These are phyloP conservation scores for Ellobium chinense DNA, from an alignment of 2,888 invertebrate species.

Conservation along the genomic window DNA sequence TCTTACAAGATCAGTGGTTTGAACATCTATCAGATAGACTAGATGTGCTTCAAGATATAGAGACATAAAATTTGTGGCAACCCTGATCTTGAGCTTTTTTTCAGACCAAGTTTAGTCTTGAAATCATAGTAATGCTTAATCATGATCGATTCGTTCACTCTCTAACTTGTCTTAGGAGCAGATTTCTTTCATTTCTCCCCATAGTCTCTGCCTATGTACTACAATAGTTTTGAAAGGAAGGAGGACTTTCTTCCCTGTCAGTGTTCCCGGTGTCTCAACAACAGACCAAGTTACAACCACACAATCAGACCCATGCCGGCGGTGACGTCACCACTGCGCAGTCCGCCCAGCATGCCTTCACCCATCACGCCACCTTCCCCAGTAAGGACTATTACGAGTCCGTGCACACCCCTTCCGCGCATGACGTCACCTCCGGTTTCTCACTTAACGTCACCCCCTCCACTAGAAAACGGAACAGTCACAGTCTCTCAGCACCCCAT, in stretches of 20 bases:
- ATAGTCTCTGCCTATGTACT: conserved; percentile 42
- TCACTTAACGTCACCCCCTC: background rate
- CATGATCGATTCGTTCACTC: too few species aligned
- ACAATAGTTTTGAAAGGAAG: conserved; percentile 31
- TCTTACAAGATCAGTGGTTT: too few species aligned
- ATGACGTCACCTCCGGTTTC: conserved; percentile 8
- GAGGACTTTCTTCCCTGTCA: conserved; percentile 49
- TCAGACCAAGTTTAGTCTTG: too few species aligned
- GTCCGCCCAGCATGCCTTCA: background rate
- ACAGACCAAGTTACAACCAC: background rate
- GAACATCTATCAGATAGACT: too few species aligned
- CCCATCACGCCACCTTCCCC: conserved; percentile 9
- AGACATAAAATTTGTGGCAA: too few species aligned
- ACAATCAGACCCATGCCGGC: background rate
- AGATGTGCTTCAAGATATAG: too few species aligned
- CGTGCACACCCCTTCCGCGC: background rate
- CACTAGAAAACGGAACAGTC: background rate
- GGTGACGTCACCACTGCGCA: background rate
- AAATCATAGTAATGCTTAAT: too few species aligned
- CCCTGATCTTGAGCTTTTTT: too few species aligned
- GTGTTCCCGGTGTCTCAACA: conserved; percentile 38
- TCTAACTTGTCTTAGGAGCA: too few species aligned
- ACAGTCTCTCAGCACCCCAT: background rate
- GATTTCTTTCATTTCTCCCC: too few species aligned
- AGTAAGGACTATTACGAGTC: background rate